phyloP scores from a whole-genome alignment of 1,140 invertebrate species.

The Habropoda laboriosa region DNA sequence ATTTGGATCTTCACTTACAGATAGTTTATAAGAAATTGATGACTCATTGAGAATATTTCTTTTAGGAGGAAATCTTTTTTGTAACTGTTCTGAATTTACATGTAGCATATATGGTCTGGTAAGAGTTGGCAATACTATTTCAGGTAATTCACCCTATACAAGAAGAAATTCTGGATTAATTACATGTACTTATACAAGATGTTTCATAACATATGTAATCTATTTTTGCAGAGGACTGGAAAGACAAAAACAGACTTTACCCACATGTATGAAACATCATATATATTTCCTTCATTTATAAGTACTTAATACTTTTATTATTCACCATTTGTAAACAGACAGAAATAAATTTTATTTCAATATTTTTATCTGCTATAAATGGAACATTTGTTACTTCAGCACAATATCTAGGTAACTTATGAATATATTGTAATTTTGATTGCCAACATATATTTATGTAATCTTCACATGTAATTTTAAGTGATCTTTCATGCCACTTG shows the following conservation, averaged over 20 bases:
- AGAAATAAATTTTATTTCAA: constrained; percentile 49
- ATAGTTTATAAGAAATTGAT: constrained; percentile 40
- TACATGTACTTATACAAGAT: too few relatives aligned
- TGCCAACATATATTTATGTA: constrained; percentile 62
- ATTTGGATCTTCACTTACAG: constrained; percentile 77
- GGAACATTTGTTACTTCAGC: constrained; percentile 61
- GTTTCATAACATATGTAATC: too few relatives aligned
- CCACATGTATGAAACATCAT: neutral
- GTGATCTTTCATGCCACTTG: constrained; percentile 52
- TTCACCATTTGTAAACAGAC: constrained; percentile 57
- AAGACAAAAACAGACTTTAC: too few relatives aligned
- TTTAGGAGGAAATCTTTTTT: constrained; percentile 26
- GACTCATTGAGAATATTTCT: neutral
- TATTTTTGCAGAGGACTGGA: too few relatives aligned
- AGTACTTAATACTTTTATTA: constrained; percentile 1
- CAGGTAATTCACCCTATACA: constrained; percentile 56
- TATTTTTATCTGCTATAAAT: constrained; percentile 54
- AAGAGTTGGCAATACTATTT: constrained; percentile 49
- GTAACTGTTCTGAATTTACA: constrained; percentile 9
- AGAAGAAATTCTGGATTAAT: constrained; percentile 10
- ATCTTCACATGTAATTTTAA: constrained; percentile 46
- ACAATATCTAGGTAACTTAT: constrained; percentile 67
- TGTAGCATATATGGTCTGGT: constrained; percentile 13
- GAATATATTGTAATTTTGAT: constrained; percentile 50
- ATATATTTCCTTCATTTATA: neutral